A percentile compares a stretch with the other conserved stretches of the same genome.
Evolutionary conservation across 2,113 vertebrate genomes (phyloP).

Genomic region (Promerops cafer): DNA sequence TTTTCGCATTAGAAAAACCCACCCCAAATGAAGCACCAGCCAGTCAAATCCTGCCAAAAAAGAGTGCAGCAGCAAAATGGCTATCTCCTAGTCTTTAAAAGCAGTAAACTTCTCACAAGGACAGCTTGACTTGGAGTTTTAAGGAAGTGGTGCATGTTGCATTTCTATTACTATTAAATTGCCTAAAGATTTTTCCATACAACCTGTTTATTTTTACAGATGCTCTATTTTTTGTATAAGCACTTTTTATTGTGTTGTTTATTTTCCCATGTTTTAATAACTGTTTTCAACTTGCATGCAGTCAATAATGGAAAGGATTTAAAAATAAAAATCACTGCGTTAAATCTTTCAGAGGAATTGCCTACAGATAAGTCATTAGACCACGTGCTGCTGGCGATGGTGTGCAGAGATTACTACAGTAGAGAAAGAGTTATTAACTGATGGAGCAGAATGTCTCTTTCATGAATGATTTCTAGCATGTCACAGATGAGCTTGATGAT

Average conservation of each 20-base stretch:
- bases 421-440: not conserved
- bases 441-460: not conserved
- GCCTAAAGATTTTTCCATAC: not conserved
- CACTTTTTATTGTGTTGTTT: not conserved
- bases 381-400: not conserved
- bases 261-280: not conserved
- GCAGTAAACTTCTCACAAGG: not conserved
- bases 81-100: not conserved
- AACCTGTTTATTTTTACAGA: not conserved
- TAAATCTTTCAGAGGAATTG: not conserved
- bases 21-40: not conserved
- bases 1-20: not conserved
- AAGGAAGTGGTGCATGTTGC: not conserved
- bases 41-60: not conserved
- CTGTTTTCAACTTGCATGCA: not conserved
- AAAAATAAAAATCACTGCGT: not conserved
- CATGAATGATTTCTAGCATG: not conserved
- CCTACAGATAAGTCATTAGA: not conserved
- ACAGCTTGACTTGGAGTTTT: not conserved
- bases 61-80: not conserved
- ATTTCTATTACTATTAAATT: not conserved
- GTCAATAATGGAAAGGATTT: not conserved
- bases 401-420: not conserved
- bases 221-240: not conserved
- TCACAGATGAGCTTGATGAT: not conserved